Conservation (phyloP, 2,888 invertebrate genomes). For the Odontothrips loti region DNA sequence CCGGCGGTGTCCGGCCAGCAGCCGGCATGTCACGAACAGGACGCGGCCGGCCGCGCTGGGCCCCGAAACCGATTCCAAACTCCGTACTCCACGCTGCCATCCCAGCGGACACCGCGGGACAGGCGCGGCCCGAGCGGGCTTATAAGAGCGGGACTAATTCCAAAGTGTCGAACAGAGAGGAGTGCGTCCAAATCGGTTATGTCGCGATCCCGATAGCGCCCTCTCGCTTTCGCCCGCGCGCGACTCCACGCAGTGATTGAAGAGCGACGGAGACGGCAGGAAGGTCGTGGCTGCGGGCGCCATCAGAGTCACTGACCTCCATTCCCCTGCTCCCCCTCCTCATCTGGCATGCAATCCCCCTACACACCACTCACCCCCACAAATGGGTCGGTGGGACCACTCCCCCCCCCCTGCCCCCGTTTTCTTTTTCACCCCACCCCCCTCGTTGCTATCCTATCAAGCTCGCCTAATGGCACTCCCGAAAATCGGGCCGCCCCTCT, state of each 20-base stretch:
- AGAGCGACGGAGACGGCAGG: neutral
- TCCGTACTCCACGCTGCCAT: no score
- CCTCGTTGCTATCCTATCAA: neutral
- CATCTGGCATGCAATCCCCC: conserved; percentile 1
- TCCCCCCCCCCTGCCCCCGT: neutral
- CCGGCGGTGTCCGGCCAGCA: neutral
- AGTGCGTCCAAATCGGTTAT: no score
- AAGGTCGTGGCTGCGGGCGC: neutral
- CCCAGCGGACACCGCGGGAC: no score
- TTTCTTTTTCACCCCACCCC: no score
- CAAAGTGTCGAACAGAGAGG: neutral
- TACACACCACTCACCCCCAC: neutral
- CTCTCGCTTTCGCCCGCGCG: neutral
- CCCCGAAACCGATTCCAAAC: no score
- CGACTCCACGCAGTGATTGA: no score
- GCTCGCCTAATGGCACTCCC: neutral
- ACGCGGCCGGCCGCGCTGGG: no score
- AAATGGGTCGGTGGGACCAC: neutral
- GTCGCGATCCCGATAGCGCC: neutral
- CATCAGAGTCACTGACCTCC: neutral
- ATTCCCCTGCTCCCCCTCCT: neutral
- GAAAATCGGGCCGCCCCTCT: neutral
- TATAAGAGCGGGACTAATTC: neutral
- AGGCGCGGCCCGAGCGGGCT: no score
- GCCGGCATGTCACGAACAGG: no score